Percentiles rank a stretch among this genome's conserved stretches.
Evolutionary conservation across 2,797 vertebrate species (phyloP).

Genomic region (Melopsittacus undulatus): DNA sequence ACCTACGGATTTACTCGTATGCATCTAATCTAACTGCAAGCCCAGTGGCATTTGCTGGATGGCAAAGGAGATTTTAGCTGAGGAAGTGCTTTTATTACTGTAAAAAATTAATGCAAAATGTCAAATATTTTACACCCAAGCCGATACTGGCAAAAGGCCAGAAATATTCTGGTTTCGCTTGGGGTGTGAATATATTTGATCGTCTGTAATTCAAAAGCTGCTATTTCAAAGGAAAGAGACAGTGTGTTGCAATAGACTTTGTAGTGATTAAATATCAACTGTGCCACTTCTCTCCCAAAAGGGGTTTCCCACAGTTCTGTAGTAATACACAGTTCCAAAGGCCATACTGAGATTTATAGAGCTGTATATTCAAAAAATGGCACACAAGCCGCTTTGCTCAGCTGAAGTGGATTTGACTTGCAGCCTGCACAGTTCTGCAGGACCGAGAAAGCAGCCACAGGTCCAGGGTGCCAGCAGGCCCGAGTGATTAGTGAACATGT

Average conservation of each 20-base stretch:
- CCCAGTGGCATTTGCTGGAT: background rate
- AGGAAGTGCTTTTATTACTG: conserved; percentile 38
- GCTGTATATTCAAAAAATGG: conserved; percentile 30
- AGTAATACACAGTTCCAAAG: conserved; percentile 60
- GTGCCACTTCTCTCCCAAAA: conserved; percentile 62
- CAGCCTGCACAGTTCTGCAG: background rate
- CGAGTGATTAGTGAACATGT: background rate
- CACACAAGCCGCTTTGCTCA: background rate
- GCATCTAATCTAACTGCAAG: background rate
- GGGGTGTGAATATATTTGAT: conserved; percentile 63
- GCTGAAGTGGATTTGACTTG: background rate
- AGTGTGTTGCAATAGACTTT: conserved; percentile 63
- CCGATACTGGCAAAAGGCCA: conserved; percentile 60
- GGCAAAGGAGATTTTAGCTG: conserved; percentile 38
- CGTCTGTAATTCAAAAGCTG: conserved; percentile 64
- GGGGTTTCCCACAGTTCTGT: conserved; percentile 68
- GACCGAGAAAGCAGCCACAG: background rate
- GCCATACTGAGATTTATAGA: conserved; percentile 54
- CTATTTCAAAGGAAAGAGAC: conserved; percentile 57
- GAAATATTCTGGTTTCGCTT: conserved; percentile 58
- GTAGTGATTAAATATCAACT: conserved; percentile 66
- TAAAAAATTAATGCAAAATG: conserved; percentile 62
- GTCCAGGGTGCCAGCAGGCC: background rate
- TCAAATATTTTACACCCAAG: conserved; percentile 59
- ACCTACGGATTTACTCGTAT: background rate